Conservation (phyloP, 2,113 vertebrate species). For the Xyliphius kryptos region DNA sequence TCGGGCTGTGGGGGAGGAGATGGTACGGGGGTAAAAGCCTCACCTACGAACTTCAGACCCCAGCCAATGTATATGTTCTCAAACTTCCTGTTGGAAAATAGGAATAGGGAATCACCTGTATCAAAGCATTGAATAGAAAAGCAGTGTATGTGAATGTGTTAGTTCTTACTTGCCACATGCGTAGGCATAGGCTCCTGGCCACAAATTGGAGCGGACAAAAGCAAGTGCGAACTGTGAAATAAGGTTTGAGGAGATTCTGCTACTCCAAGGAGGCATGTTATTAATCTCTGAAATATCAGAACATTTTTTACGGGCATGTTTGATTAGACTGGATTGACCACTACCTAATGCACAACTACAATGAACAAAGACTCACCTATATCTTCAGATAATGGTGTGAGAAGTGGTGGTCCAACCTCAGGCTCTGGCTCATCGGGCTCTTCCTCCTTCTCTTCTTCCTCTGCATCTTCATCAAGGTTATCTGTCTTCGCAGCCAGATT, state of each 20-base stretch:
- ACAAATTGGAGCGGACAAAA: constrained; percentile 80
- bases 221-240: constrained; percentile 76
- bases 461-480: constrained; percentile 65
- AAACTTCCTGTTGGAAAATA: too few species aligned
- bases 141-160: too few species aligned
- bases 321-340: not conserved
- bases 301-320: too few species aligned
- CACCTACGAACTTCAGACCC: constrained; percentile 67
- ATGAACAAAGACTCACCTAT: constrained; percentile 67
- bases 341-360: not conserved
- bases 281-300: constrained; percentile 69
- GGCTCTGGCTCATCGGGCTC: constrained; percentile 71
- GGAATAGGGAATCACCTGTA: too few species aligned
- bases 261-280: constrained; percentile 75
- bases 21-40: constrained; percentile 61
- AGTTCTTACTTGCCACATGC: constrained; percentile 76
- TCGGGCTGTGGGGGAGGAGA: constrained; percentile 64
- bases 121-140: too few species aligned
- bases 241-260: constrained; percentile 69
- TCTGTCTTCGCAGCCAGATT: constrained; percentile 71
- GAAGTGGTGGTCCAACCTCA: constrained; percentile 81
- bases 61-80: not conserved
- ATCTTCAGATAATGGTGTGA: constrained; percentile 86
- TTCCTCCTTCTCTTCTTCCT: constrained; percentile 59
- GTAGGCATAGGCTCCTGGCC: constrained; percentile 84